phyloP scores from a whole-genome alignment of 1,140 invertebrate genomes.

The Hypsibius dujardini region DNA sequence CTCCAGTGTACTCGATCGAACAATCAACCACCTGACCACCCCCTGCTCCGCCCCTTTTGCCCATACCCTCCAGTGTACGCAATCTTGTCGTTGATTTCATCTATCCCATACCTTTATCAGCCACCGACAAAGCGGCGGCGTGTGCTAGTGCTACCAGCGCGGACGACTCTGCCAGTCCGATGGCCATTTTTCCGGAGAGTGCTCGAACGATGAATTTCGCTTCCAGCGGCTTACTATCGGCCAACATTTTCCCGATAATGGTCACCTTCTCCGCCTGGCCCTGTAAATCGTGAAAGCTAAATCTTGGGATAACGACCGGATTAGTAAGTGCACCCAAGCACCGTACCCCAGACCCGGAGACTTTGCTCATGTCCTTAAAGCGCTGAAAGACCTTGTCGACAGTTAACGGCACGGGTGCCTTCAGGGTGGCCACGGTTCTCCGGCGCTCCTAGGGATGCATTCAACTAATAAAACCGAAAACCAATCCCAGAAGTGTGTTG shows the following conservation, averaged over 20 bases:
- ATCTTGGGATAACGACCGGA: background rate
- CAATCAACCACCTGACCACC: no score
- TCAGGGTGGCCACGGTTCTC: slow-evolving; percentile 45
- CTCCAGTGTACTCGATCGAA: no score
- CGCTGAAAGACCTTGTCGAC: slow-evolving; percentile 55
- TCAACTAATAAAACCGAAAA: no score
- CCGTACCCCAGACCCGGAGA: slow-evolving; percentile 57
- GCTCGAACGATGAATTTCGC: slow-evolving; percentile 79
- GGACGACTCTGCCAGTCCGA: slow-evolving; percentile 91
- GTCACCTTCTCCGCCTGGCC: slow-evolving; percentile 70
- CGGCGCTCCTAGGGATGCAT: no score
- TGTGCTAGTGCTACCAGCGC: slow-evolving; percentile 67
- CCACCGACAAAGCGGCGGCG: slow-evolving; percentile 44
- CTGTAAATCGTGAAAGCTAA: slow-evolving; percentile 33
- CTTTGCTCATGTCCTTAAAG: slow-evolving; percentile 69
- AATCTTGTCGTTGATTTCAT: no score
- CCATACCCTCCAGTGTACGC: no score
- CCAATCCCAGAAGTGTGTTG: slow-evolving; percentile 25
- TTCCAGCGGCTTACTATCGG: slow-evolving; percentile 74
- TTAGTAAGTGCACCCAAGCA: slow-evolving; percentile 19
- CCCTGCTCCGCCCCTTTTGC: no score
- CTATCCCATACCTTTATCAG: no score
- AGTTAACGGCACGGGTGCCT: slow-evolving; percentile 39
- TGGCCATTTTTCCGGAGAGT: slow-evolving; percentile 77
- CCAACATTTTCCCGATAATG: slow-evolving; percentile 74